Conservation (phyloP, 2,113 vertebrate species). For the Hydrolagus affinis region DNA sequence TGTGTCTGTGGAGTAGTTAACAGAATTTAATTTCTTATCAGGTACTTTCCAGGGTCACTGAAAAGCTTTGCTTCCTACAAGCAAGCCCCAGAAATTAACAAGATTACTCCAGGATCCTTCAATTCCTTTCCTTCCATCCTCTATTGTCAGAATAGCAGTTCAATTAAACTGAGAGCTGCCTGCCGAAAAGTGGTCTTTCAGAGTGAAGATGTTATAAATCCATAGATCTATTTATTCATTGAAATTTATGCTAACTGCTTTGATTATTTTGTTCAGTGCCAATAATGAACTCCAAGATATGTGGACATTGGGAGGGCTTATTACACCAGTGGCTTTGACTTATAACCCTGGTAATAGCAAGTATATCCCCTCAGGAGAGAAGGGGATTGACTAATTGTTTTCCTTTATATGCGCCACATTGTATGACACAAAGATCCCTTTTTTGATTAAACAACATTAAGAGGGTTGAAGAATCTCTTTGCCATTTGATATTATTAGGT, state of each 20-base stretch:
- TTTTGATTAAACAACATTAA: background rate
- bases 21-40: too few relatives aligned
- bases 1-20: too few relatives aligned
- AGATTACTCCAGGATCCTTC: too few relatives aligned
- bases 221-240: too few relatives aligned
- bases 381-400: background rate
- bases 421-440: background rate
- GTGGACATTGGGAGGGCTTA: background rate
- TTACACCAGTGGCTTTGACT: background rate
- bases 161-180: too few relatives aligned
- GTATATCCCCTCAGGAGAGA: background rate
- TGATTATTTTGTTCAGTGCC: background rate
- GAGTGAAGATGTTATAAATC: too few relatives aligned
- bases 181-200: too few relatives aligned
- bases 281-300: background rate
- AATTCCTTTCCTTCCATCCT: too few relatives aligned
- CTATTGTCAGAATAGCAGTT: too few relatives aligned
- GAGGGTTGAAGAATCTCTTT: background rate
- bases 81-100: too few relatives aligned
- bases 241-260: background rate
- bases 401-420: background rate
- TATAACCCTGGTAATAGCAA: background rate
- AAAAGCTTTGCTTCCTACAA: too few relatives aligned
- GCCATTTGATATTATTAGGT: background rate
- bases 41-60: too few relatives aligned